A percentile compares a stretch with the other conserved stretches of the same genome.
Evolutionary conservation across 2,888 invertebrate species (phyloP).

Genomic region (Venusia cambrica): DNA sequence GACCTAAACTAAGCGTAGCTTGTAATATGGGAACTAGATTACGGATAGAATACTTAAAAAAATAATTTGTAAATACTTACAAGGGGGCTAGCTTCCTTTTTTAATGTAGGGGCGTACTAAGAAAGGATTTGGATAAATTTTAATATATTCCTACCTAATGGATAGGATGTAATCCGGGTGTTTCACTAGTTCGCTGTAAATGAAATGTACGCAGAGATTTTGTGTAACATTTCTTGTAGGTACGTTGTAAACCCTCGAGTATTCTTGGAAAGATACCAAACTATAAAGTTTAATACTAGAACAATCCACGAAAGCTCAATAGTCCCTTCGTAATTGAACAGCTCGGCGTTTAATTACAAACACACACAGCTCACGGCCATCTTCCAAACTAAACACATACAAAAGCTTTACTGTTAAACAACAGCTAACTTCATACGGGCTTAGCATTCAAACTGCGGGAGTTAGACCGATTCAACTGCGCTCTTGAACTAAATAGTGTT

Average conservation of each 20-base stretch:
- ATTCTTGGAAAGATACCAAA: slow-evolving; percentile 1
- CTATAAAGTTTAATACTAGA: slow-evolving; percentile 20
- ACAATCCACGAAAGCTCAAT: slow-evolving; percentile 31
- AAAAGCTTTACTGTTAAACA: slow-evolving; percentile 49
- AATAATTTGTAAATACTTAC: no score
- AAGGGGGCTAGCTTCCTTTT: no score
- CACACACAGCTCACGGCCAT: slow-evolving; percentile 41
- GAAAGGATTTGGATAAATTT: no score
- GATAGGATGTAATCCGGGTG: no score
- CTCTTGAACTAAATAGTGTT: slow-evolving; percentile 40
- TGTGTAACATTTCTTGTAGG: no score
- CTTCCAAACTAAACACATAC: slow-evolving; percentile 52
- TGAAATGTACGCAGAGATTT: no score
- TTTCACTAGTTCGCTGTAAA: no score
- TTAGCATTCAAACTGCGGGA: slow-evolving; percentile 50
- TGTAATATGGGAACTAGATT: no score
- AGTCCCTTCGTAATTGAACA: slow-evolving; percentile 45
- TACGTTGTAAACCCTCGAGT: slow-evolving; percentile 2
- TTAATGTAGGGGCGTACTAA: no score
- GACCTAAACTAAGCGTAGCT: no score
- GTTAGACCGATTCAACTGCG: slow-evolving; percentile 49
- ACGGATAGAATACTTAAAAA: no score
- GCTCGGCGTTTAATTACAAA: slow-evolving; percentile 46
- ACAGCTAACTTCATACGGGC: slow-evolving; percentile 48
- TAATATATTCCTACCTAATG: no score